Base-by-base conservation (phyloP, 92 coral and sea anemone genomes). In the Palythoa caribaeorum region DNA sequence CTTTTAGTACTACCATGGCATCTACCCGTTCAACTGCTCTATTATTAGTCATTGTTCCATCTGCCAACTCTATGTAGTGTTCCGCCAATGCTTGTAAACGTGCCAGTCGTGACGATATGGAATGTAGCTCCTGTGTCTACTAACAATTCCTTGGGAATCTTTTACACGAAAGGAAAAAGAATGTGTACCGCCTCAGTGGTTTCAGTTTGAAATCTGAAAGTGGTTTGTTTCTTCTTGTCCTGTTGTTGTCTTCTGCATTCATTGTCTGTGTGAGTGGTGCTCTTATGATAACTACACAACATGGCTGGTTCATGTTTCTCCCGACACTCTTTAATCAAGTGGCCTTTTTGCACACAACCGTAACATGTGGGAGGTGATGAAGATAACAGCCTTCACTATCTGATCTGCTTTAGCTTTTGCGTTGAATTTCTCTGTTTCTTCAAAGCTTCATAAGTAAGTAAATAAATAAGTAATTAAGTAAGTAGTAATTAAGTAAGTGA, bases 121-220 rank as follows among this genome's bases (percentile, higher is more conserved):
- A 83, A 39, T 51, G 92, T 89, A 38, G 89, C 84, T 59, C 54
- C 89, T 84, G 73, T 66, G 51, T 84, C 89, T 38, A 83, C 87
- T 6, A 90, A 86, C 62, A 91, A 48, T 35, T 59, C 71, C n/a
- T 83, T 55, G 3, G 76, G 59, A 65, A 65, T 72, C 80, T 9
- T 81, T 52, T 15, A 87, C 85, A n/a, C 37, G 76, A 35, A 83
- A 91, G 88, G 9, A 36, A 62, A 62, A 83, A 91, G n/a, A 86
- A 48, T n/a, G 35, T 83, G 94, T 68, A 59, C 84, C 57, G 60
- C 80, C 69, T 62, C 85, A 38, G 9, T 54, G 21, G 36, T 38
- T 20, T 15, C 72, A 14, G 17, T 36, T 44, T 54, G 62, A 40
- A 21, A 57, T 2, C 62, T 36, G 28, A 21, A 55, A n/a, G 68